Evolutionary conservation across 2,888 invertebrate species (phyloP).

Genomic region (Chydorus sphaericus): DNA sequence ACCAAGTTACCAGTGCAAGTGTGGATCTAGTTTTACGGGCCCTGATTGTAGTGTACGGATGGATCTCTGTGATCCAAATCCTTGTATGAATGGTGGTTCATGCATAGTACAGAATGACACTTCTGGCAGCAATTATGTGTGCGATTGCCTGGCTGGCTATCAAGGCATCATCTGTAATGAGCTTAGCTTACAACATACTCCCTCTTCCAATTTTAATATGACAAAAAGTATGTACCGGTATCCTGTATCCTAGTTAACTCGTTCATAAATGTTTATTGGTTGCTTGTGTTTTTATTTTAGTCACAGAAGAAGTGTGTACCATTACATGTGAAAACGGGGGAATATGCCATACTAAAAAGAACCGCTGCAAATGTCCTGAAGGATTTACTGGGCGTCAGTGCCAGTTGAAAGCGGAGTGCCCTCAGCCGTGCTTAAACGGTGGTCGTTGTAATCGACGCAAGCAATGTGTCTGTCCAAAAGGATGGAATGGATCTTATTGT

Average conservation of each 20-base stretch:
- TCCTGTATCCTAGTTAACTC: no score
- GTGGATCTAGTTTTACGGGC: constrained; percentile 7
- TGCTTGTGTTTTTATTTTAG: background rate
- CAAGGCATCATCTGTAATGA: background rate
- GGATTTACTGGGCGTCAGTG: constrained; percentile 12
- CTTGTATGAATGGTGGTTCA: background rate
- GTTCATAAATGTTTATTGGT: no score
- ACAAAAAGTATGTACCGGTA: no score
- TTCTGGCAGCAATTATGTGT: background rate
- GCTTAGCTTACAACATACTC: background rate
- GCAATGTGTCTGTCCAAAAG: constrained; percentile 8
- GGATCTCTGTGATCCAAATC: constrained; percentile 12
- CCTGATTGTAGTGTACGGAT: constrained; percentile 8
- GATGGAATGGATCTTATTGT: constrained; percentile 12
- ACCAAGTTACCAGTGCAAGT: constrained; percentile 5
- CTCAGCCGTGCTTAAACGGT: constrained; percentile 14
- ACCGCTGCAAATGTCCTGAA: constrained; percentile 13
- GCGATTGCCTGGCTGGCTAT: background rate
- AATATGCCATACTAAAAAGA: constrained; percentile 9
- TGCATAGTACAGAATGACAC: background rate
- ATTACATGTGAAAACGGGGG: constrained; percentile 14
- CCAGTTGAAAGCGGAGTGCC: constrained; percentile 8
- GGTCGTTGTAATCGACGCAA: constrained; percentile 10
- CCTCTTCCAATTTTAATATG: background rate
- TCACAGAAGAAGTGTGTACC: constrained; percentile 8